These are phyloP conservation scores for Drosophila kambysellisi DNA, from an alignment of 2,888 invertebrate species.

Conservation along the genomic window DNA sequence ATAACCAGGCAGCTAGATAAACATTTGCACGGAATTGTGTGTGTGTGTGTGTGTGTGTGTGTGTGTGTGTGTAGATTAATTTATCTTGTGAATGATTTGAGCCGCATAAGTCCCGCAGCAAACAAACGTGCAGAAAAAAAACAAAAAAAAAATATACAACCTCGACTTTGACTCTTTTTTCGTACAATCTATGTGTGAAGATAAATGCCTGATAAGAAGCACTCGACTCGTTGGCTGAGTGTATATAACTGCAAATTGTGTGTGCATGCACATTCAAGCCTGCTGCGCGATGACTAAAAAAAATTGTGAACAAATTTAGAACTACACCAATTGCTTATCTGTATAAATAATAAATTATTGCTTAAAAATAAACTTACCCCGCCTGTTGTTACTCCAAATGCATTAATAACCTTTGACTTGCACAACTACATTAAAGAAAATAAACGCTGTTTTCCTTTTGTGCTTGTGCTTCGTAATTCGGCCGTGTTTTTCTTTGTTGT, in stretches of 20 bases:
- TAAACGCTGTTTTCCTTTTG: slow-evolving; percentile 1
- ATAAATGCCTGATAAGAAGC: slow-evolving; percentile 55
- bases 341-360: slow-evolving; percentile 17
- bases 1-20: slow-evolving; percentile 34
- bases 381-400: slow-evolving; percentile 31
- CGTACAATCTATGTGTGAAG: slow-evolving; percentile 8
- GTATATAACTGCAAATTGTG: background rate
- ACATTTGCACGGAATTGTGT: slow-evolving; percentile 36
- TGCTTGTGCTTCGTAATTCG: slow-evolving; percentile 7
- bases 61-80: slow-evolving; percentile 53
- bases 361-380: slow-evolving; percentile 51
- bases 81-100: slow-evolving; percentile 60
- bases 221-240: background rate
- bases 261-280: slow-evolving; percentile 9
- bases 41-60: slow-evolving; percentile 12
- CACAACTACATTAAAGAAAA: slow-evolving; percentile 20
- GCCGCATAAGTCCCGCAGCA: slow-evolving; percentile 54
- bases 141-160: background rate
- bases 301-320: slow-evolving; percentile 16
- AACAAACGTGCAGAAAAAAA: slow-evolving; percentile 49
- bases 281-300: slow-evolving; percentile 19
- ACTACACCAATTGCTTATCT: slow-evolving; percentile 9
- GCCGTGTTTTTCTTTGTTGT: slow-evolving; percentile 10
- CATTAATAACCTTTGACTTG: slow-evolving; percentile 47
- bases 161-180: background rate